Conservation (phyloP, 1,140 invertebrate genomes). For the Phymorhynchus buccinoides region DNA sequence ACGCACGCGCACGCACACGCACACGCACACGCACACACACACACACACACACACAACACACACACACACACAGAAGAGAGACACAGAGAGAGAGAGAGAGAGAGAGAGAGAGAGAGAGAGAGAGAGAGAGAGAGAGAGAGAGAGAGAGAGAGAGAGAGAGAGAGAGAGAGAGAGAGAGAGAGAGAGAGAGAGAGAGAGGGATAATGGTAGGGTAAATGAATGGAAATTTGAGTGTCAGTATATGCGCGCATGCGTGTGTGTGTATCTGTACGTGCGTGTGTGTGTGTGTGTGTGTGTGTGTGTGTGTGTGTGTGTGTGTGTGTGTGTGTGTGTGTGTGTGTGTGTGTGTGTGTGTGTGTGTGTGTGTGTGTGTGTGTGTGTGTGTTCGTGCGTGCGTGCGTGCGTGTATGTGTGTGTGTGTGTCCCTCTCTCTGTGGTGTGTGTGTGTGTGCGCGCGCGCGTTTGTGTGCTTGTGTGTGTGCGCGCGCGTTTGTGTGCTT, state of each 20-base stretch:
- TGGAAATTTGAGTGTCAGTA: too few species aligned
- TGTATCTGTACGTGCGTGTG: background rate
- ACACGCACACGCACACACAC: too few species aligned
- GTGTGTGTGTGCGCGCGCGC: too few species aligned
- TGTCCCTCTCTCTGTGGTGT: background rate
- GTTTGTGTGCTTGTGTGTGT: too few species aligned
- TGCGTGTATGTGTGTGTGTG: background rate
- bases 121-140: background rate
- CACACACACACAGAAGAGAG: background rate
- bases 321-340: background rate
- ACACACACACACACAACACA: too few species aligned
- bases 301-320: background rate
- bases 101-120: background rate
- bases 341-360: slow-evolving; percentile 11
- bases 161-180: too few species aligned
- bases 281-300: background rate
- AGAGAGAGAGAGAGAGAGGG: background rate
- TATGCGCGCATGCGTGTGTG: background rate
- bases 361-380: background rate
- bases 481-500: too few species aligned
- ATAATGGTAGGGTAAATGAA: background rate
- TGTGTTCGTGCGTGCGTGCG: background rate
- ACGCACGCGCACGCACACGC: too few species aligned
- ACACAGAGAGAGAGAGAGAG: background rate
- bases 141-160: background rate